phyloP scores from a whole-genome alignment of 2,113 vertebrate species.

The Indri indri region DNA sequence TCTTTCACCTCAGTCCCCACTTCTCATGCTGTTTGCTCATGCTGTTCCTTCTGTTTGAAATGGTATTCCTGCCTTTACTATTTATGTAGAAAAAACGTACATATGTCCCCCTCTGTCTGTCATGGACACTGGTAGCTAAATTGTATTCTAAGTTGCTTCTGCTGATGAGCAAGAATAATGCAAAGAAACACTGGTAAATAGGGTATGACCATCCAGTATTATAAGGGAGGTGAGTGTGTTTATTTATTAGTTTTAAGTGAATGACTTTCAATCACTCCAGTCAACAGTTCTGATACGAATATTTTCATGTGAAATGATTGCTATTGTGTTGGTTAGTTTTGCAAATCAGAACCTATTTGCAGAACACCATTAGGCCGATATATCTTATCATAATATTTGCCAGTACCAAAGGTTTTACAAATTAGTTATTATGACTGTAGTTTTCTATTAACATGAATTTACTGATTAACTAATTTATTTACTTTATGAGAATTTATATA shows the following conservation, averaged over 20 bases:
- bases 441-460: constrained; percentile 76
- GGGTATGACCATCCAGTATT: constrained; percentile 14
- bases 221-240: constrained; percentile 71
- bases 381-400: constrained; percentile 81
- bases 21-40: neutral
- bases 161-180: constrained; percentile 61
- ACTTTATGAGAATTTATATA: constrained; percentile 67
- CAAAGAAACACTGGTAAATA: constrained; percentile 47
- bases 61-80: constrained; percentile 14
- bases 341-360: constrained; percentile 82
- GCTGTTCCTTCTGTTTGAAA: constrained; percentile 44
- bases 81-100: neutral
- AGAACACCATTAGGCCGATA: constrained; percentile 72
- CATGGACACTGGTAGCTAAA: constrained; percentile 37
- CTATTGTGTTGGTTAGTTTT: constrained; percentile 77
- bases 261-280: constrained; percentile 81
- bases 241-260: constrained; percentile 85
- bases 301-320: constrained; percentile 76
- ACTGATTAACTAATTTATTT: constrained; percentile 77
- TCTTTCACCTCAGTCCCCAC: neutral
- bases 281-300: constrained; percentile 74
- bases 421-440: constrained; percentile 72
- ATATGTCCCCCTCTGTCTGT: constrained; percentile 30
- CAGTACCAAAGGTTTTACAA: constrained; percentile 71
- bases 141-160: constrained; percentile 66